Evolutionary conservation across 1,140 invertebrate species (phyloP), one percentile per base, ranked within the genome.

Genomic region (Cyclina sinensis): DNA sequence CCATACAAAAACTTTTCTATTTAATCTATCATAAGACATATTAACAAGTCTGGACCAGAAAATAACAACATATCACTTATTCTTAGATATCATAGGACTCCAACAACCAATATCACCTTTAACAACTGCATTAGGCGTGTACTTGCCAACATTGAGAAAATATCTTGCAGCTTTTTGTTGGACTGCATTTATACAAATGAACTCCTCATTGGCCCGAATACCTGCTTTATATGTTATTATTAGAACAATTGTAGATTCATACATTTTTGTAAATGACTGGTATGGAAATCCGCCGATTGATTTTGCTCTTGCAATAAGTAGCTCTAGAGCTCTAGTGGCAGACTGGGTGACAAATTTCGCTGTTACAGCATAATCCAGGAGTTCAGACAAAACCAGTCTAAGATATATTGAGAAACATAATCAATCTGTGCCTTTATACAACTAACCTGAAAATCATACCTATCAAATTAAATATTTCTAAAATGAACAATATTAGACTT

Each of bases 401-500:
- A 86, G 51, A 39, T 86, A 86, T 35, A n/a, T 86, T 59, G n/a
- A n/a, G n/a, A n/a, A n/a, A n/a, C n/a, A n/a, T n/a, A n/a, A n/a
- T n/a, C 79, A 86, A 11, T 39, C 18, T 78, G 76, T 11, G 12
- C 27, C 43, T 12, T 48, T 51, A 46, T 51, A 30, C 65, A 62
- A 14, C 2, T 59, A 37, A 86, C 78, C 51, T 37, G 16, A 59
- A 32, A 59, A 43, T 27, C 16, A 21, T 43, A 39, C 18, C 24
- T 70, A n/a, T 14, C 7, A n/a, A 39, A 18, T 4, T 39, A 74
- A 16, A 18, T 12, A 30, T 24, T 57, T 46, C 70, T 46, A 35
- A 78, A 78, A 68, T 86, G 84, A n/a, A 86, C 54, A 18, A 86
- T 74, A 37, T 86, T 48, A 21, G 70, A 35, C 43, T 86, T 86